Percentiles rank a stretch among this genome's conserved stretches.
Evolutionary conservation across 2,797 vertebrate genomes (phyloP).

Genomic region (Staurois parvus): DNA sequence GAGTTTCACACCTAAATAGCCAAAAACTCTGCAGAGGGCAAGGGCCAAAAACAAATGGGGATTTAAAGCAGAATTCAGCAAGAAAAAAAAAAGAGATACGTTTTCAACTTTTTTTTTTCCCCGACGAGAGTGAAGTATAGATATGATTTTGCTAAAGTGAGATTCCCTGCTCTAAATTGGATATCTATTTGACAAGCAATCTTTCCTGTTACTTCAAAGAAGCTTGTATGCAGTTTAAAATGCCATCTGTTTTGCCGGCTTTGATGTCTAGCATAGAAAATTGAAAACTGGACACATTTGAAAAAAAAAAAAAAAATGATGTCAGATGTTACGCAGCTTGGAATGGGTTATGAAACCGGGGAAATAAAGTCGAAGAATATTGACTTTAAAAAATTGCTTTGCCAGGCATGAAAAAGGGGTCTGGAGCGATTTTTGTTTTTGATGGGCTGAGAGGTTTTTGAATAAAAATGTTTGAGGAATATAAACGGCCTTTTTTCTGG

Average conservation of each 20-base stretch:
- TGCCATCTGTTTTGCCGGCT: constrained; percentile 59
- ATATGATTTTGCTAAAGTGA: constrained; percentile 59
- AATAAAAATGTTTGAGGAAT: background rate
- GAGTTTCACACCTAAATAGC: constrained; percentile 49
- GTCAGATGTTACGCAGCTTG: constrained; percentile 52
- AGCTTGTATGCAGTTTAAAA: constrained; percentile 56
- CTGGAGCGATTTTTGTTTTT: constrained; percentile 14
- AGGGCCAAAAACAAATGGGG: constrained; percentile 41
- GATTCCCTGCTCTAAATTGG: constrained; percentile 56
- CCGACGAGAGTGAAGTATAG: constrained; percentile 55
- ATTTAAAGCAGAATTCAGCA: constrained; percentile 34
- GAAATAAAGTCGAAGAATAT: background rate
- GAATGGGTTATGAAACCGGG: constrained; percentile 31
- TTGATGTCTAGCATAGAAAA: constrained; percentile 60
- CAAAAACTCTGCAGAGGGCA: constrained; percentile 40
- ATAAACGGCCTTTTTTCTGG: background rate
- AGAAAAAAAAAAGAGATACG: constrained; percentile 36
- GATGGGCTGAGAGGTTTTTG: background rate
- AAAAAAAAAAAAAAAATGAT: constrained; percentile 25
- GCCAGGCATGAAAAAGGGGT: background rate
- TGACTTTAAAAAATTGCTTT: background rate
- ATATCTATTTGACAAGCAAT: constrained; percentile 62
- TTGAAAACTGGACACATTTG: constrained; percentile 62
- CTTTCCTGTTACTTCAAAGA: constrained; percentile 62
- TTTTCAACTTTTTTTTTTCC: constrained; percentile 13